These are phyloP conservation scores for Ormyrus pomaceus DNA, from an alignment of 2,888 invertebrate species.

Conservation along the genomic window DNA sequence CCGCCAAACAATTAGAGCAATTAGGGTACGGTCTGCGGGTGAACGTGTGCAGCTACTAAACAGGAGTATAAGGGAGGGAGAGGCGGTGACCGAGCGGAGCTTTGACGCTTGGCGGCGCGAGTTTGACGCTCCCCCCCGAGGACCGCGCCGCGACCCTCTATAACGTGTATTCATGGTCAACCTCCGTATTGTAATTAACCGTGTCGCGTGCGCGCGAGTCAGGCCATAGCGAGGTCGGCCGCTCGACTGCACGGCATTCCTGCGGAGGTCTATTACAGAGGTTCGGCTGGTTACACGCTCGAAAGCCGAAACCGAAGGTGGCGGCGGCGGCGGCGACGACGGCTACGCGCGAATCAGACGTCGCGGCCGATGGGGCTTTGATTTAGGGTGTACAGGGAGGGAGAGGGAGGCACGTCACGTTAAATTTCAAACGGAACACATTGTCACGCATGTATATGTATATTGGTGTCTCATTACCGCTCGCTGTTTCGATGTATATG, in stretches of 20 bases:
- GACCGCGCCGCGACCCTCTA: background rate
- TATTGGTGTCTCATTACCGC: conserved; percentile 39
- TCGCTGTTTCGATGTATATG: conserved; percentile 17
- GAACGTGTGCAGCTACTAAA: too few relatives aligned
- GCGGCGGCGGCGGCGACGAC: conserved; percentile 8
- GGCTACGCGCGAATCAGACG: conserved; percentile 58
- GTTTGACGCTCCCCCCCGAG: too few relatives aligned
- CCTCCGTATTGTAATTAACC: conserved; percentile 63
- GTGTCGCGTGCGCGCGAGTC: conserved; percentile 17
- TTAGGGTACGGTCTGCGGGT: too few relatives aligned
- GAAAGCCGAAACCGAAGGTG: conserved; percentile 61
- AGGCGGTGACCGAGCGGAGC: too few relatives aligned
- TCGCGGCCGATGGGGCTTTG: conserved; percentile 14
- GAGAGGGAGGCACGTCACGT: background rate
- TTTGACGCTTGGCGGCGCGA: too few relatives aligned
- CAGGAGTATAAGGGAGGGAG: too few relatives aligned
- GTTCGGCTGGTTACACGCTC: conserved; percentile 60
- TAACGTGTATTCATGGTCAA: conserved; percentile 58
- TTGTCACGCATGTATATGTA: background rate
- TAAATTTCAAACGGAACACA: conserved; percentile 45
- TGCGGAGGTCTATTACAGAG: conserved; percentile 64
- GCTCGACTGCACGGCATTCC: conserved; percentile 57
- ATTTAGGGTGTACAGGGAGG: background rate
- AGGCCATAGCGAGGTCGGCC: conserved; percentile 29
- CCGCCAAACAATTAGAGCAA: background rate